Evolutionary conservation across 1,140 invertebrate species (phyloP).

Genomic region (Neodiprion virginianus): DNA sequence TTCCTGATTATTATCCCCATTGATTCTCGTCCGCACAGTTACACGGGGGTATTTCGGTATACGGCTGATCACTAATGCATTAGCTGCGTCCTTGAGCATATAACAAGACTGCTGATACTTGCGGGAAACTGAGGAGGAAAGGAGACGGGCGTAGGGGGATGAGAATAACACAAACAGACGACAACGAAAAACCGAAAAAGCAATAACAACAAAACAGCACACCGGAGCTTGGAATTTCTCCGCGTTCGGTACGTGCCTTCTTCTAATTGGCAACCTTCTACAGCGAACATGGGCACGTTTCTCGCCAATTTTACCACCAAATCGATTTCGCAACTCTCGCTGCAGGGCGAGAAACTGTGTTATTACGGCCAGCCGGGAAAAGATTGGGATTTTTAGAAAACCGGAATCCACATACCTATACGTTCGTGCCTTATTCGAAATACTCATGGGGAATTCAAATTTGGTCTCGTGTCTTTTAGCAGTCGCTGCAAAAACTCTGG

Average conservation of each 20-base stretch:
- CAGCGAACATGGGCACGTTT: not conserved
- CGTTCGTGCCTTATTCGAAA: too few relatives aligned
- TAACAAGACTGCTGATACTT: not conserved
- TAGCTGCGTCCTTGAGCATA: not conserved
- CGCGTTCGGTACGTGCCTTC: not conserved
- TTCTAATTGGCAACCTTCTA: not conserved
- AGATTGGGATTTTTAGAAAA: too few relatives aligned
- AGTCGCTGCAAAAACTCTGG: too few relatives aligned
- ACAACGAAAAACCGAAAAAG: not conserved
- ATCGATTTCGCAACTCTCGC: not conserved
- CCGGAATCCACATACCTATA: too few relatives aligned
- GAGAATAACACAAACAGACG: not conserved
- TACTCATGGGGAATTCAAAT: too few relatives aligned
- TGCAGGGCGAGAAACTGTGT: too few relatives aligned
- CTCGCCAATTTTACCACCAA: not conserved
- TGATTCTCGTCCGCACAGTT: not conserved
- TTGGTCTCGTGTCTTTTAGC: too few relatives aligned
- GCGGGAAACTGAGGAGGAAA: not conserved
- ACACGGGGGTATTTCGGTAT: not conserved
- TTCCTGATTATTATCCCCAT: constrained; percentile 5
- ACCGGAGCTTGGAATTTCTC: not conserved
- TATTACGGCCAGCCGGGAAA: too few relatives aligned
- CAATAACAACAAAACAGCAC: not conserved
- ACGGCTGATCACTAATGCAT: not conserved
- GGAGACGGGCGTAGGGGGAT: not conserved